phyloP scores from a whole-genome alignment of 2,113 vertebrate genomes.

The Pseudolaguvia tuberculata region DNA sequence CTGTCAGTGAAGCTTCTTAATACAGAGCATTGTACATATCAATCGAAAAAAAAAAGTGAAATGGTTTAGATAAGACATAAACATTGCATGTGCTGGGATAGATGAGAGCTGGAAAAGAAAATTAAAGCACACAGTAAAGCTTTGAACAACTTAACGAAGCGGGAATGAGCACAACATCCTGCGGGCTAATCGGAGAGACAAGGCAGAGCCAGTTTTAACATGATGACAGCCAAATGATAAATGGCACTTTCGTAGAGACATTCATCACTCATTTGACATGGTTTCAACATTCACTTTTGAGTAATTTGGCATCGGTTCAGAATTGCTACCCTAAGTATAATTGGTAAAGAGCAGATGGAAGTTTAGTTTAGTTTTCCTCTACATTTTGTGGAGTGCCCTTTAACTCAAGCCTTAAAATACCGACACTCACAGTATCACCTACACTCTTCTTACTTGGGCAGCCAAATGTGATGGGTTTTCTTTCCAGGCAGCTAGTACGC shows the following conservation, averaged over 20 bases:
- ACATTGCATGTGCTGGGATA: neutral
- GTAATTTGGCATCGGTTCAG: constrained; percentile 21
- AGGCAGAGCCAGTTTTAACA: constrained; percentile 6
- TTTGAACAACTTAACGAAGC: neutral
- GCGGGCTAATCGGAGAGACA: constrained; percentile 12
- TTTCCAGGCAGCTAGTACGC: too few relatives aligned
- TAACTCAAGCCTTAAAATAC: neutral
- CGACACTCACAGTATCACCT: neutral
- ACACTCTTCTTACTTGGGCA: neutral
- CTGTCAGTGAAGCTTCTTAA: constrained; percentile 33
- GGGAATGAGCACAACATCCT: constrained; percentile 24
- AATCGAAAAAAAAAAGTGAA: neutral
- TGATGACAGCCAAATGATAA: constrained; percentile 39
- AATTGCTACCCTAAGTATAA: neutral
- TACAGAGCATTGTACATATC: neutral
- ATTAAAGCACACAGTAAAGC: constrained; percentile 19
- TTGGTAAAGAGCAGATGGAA: neutral
- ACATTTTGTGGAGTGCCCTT: neutral
- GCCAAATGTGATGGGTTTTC: neutral
- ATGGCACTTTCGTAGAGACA: constrained; percentile 35
- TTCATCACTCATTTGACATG: constrained; percentile 34
- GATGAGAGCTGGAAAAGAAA: constrained; percentile 1
- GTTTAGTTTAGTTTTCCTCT: neutral
- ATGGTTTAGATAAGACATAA: neutral
- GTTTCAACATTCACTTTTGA: constrained; percentile 20